phyloP scores from a whole-genome alignment of 2,888 invertebrate species.

The Ichneumoninae sp. region DNA sequence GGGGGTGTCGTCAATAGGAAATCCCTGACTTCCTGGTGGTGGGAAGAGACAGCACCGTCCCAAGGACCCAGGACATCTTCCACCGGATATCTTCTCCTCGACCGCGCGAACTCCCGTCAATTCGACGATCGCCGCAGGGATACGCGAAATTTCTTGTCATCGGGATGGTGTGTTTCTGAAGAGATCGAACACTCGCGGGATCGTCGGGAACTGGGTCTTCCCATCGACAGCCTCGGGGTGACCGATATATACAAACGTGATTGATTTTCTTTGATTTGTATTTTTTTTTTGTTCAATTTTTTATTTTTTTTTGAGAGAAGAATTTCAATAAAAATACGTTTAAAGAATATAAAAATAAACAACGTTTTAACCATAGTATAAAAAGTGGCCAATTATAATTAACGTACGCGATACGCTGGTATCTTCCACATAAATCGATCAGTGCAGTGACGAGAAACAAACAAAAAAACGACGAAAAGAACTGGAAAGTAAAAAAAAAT shows the following conservation, averaged over 20 bases:
- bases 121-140: conserved; percentile 1
- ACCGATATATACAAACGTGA: conserved; percentile 43
- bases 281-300: background rate
- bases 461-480: conserved; percentile 9
- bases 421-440: conserved; percentile 59
- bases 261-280: conserved; percentile 21
- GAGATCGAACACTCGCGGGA: conserved; percentile 30
- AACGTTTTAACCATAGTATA: conserved; percentile 26
- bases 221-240: conserved; percentile 49
- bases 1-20: conserved; percentile 53
- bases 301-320: background rate
- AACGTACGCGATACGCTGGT: conserved; percentile 43
- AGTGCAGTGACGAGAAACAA: conserved; percentile 27
- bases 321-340: background rate
- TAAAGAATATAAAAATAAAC: conserved; percentile 13
- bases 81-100: background rate
- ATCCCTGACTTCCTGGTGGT: conserved; percentile 60
- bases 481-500: conserved; percentile 12
- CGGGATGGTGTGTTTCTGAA: conserved; percentile 13
- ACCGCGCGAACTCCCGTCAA: background rate
- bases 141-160: background rate
- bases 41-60: conserved; percentile 16
- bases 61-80: background rate
- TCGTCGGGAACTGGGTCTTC: conserved; percentile 55
- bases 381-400: conserved; percentile 61